phyloP scores from a whole-genome alignment of 1,140 invertebrate genomes.

The Acromyrmex charruanus region DNA sequence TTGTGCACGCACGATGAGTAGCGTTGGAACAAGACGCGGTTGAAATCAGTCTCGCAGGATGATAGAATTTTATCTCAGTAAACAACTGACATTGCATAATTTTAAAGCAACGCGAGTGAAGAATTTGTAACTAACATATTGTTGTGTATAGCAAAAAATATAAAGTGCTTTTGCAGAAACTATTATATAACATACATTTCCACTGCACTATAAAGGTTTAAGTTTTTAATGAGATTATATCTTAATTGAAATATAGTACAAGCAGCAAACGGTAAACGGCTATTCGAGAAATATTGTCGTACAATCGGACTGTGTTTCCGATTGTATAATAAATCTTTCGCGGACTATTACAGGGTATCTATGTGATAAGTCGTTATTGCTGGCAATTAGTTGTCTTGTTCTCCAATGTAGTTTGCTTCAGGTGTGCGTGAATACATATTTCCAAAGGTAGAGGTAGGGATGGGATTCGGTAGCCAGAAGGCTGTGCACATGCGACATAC shows the following conservation, averaged over 20 bases:
- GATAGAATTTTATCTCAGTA: background rate
- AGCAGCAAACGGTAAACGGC: background rate
- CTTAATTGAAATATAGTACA: constrained; percentile 2
- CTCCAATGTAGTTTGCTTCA: constrained; percentile 27
- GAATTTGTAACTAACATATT: constrained; percentile 27
- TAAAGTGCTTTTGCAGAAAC: background rate
- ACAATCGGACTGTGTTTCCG: background rate
- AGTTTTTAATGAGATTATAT: constrained; percentile 10
- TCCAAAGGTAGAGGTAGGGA: background rate
- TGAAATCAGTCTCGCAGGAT: background rate
- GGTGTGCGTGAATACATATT: constrained; percentile 15
- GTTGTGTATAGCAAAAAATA: constrained; percentile 1
- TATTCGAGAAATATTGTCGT: constrained; percentile 21
- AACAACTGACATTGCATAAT: constrained; percentile 5
- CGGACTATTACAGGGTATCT: constrained; percentile 5
- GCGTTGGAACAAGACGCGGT: background rate
- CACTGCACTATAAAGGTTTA: background rate
- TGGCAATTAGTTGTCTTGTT: constrained; percentile 60
- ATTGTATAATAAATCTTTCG: constrained; percentile 33
- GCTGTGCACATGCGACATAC: constrained; percentile 1
- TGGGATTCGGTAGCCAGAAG: constrained; percentile 23
- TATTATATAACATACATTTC: constrained; percentile 20
- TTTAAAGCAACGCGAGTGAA: constrained; percentile 1
- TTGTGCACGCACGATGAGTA: background rate
- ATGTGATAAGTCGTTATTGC: constrained; percentile 64